phyloP scores from a whole-genome alignment of 2,113 vertebrate genomes.

The Phoenicopterus ruber region DNA sequence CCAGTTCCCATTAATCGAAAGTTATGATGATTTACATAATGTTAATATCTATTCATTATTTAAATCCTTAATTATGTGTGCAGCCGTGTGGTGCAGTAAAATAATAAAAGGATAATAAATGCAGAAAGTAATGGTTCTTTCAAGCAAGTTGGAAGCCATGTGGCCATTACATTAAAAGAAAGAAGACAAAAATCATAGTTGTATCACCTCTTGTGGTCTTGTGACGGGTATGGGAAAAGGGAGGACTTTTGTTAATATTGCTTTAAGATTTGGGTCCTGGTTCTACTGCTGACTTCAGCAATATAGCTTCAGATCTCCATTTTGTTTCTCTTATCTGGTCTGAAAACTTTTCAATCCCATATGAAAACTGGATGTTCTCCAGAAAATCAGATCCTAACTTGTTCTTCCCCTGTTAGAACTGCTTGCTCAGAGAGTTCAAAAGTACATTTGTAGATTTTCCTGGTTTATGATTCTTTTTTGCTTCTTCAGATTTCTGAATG shows the following conservation, averaged over 20 bases:
- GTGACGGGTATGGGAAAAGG: background rate
- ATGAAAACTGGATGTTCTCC: background rate
- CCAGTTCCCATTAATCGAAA: slow-evolving; percentile 26
- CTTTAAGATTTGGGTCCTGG: background rate
- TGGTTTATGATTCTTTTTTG: background rate
- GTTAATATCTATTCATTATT: slow-evolving; percentile 60
- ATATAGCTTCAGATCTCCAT: background rate
- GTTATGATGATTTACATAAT: slow-evolving; percentile 39
- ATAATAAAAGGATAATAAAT: slow-evolving; percentile 43
- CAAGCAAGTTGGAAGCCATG: background rate
- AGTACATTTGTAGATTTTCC: background rate
- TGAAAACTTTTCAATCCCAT: background rate
- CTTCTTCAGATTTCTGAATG: background rate
- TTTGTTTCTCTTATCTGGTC: background rate
- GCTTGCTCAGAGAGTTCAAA: background rate
- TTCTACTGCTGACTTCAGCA: background rate
- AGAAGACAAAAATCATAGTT: background rate
- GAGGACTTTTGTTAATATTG: background rate
- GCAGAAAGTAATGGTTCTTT: slow-evolving; percentile 5
- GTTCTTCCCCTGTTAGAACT: background rate
- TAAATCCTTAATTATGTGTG: slow-evolving; percentile 52
- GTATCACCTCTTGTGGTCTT: background rate
- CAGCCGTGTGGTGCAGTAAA: slow-evolving; percentile 20
- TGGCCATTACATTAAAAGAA: background rate
- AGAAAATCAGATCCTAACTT: background rate